These are phyloP conservation scores for Gobionotothen gibberifrons DNA, from an alignment of 2,797 vertebrate genomes.

Conservation along the genomic window DNA sequence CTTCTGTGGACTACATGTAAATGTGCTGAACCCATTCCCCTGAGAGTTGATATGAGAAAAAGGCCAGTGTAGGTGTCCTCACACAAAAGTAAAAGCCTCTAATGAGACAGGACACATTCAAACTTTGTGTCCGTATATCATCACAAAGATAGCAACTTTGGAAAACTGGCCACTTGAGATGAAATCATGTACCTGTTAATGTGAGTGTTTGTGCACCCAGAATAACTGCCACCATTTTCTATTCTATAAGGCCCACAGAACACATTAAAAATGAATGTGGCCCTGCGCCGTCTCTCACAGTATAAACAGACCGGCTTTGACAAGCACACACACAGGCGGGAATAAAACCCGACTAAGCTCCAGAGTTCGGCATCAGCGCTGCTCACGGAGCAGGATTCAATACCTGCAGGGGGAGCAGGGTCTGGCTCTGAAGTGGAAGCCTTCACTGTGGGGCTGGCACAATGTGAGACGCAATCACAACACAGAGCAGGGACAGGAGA, in stretches of 20 bases:
- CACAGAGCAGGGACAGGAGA: slow-evolving; percentile 14
- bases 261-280: slow-evolving; percentile 45
- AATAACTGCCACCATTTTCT: neutral
- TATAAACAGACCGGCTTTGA: neutral
- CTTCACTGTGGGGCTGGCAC: slow-evolving; percentile 39
- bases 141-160: neutral
- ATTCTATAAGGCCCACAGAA: neutral
- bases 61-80: no score
- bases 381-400: slow-evolving; percentile 51
- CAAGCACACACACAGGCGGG: slow-evolving; percentile 17
- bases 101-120: slow-evolving; percentile 35
- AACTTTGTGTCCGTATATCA: neutral
- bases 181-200: neutral
- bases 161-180: slow-evolving; percentile 9
- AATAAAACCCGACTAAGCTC: slow-evolving; percentile 31
- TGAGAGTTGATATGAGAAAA: no score
- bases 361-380: slow-evolving; percentile 51
- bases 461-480: slow-evolving; percentile 59
- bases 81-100: slow-evolving; percentile 37
- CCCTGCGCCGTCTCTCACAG: neutral
- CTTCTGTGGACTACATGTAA: no score
- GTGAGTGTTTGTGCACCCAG: neutral
- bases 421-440: slow-evolving; percentile 45
- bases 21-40: no score
- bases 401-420: slow-evolving; percentile 44